Base-by-base conservation (phyloP, 2,113 vertebrate genomes). In the Nycticebus coucang region DNA sequence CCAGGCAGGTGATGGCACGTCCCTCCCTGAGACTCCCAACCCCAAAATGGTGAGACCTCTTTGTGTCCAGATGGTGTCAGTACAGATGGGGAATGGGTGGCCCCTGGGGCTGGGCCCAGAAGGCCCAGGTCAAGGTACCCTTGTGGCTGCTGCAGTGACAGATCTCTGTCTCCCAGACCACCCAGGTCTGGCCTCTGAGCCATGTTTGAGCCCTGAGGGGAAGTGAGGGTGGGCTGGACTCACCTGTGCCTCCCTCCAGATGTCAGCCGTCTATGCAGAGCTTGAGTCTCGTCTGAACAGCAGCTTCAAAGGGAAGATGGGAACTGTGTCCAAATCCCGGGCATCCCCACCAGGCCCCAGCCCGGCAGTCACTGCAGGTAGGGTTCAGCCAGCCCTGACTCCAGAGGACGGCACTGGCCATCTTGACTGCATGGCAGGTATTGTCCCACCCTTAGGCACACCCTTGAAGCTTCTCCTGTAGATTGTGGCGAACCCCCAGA, bases 1-100 rank as follows among this genome's bases (percentile, higher is more conserved):
- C 89, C 99, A 99, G 98, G 99, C 99, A 14, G 99, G 99, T 0
- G 99, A 99, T 0, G 99, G 99, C 97, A 99, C 99, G 0, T 99
- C 99, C 95, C 99, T 99, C 93, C 99, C 99, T 0, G 99, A 99
- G 98, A 99, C 99, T 30, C 99, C 99, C 88, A 99, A 99, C 98
- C 99, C 99, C 96, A 99, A 98, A 98, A 99, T 99, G 98, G 99
- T 99, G 98, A 98, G 99, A 97, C 98, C n/a, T 72, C 17, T 37
- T 59, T 26, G 26, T 15, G 35, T 68, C 82, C 30, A n/a, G 7
- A 7, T 66, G 33, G 66, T 14, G 22, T 78, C 41, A 15, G 4
- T 6, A 17, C 60, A 26, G 26, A 13, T 35, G 24, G 96, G 69
- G 24, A 33, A 81, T 75, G 62, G 82, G 68, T 28, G 0, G 72